phyloP scores from a whole-genome alignment of 2,797 vertebrate species.

The Emys orbicularis region DNA sequence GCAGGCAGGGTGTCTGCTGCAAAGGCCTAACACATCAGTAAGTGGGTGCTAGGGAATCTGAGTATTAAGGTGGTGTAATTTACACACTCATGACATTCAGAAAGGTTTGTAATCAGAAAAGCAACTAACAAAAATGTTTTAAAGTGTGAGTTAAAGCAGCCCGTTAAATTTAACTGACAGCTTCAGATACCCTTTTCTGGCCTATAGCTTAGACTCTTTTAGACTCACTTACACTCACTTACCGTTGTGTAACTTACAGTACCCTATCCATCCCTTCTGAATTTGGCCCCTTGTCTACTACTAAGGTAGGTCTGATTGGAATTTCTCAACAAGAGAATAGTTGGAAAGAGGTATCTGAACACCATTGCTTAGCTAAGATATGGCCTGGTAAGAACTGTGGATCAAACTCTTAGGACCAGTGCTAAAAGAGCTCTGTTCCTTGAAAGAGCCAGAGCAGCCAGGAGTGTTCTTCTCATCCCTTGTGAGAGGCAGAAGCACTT shows the following conservation, averaged over 20 bases:
- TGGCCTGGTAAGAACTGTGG: not conserved
- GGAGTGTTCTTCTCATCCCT: slow-evolving; percentile 2
- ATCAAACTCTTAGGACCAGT: slow-evolving; percentile 54
- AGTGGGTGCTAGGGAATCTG: not conserved
- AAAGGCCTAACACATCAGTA: slow-evolving; percentile 60
- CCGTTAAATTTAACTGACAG: not conserved
- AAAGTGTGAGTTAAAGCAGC: not conserved
- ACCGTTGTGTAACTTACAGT: not conserved
- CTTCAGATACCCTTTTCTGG: not conserved
- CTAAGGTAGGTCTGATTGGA: slow-evolving; percentile 2
- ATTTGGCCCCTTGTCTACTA: not conserved
- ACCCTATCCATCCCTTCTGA: not conserved
- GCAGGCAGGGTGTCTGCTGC: slow-evolving; percentile 47
- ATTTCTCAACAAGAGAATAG: slow-evolving; percentile 24
- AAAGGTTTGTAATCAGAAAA: not conserved
- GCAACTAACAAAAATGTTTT: not conserved
- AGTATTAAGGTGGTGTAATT: not conserved
- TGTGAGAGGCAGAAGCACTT: not conserved
- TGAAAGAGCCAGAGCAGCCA: slow-evolving; percentile 30
- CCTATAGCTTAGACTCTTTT: too few species aligned
- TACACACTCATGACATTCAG: slow-evolving; percentile 3
- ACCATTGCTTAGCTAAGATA: not conserved
- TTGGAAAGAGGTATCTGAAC: not conserved
- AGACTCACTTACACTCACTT: not conserved
- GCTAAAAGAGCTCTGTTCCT: slow-evolving; percentile 59